Base-by-base conservation (phyloP, 2,797 vertebrate genomes). In the Myotis myotis region DNA sequence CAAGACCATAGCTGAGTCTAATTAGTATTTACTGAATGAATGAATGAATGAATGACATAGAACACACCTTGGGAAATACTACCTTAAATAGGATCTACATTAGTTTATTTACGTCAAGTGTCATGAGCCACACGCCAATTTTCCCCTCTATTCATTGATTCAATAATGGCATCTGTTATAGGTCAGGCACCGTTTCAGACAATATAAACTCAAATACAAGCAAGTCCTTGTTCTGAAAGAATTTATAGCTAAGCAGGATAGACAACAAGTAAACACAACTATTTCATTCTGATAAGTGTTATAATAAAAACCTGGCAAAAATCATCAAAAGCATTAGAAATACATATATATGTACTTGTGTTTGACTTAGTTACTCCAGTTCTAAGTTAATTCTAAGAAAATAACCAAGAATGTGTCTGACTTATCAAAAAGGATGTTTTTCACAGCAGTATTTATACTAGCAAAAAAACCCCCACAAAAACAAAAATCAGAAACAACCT, bases 341-440 rank as follows among this genome's bases (percentile, higher is more conserved):
- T 64, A 62, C 44, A 11, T 15, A 75, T 9, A 51, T 44, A 78
- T 44, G 28, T 0, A 70, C 36, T 81, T 92, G 41, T 89, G n/a
- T 93, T 85, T 83, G 78, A 82, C 28, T 33, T 81, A 82, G 38
- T 85, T 90, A 83, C 60, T 80, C 60, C 30, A 30, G 62, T 89
- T 94, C 55, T 55, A 95, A 95, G 60, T 76, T 87, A 95, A 93
- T 87, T 78, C 23, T 88, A 92, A 75, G 36, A 92, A 75, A 88
- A 94, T 83, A 76, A 47, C 12, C 4, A 90, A 17, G 68, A 8
- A 57, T 33, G 9, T 53, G 33, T 33, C 3, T 55, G 19, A 81
- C 66, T 68, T 84, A 70, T n/a, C 44, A 89, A 82, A 89, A 86
- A 87, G 30, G 11, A 79, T 78, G 6, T 74, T 88, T 90, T 47